Conservation (phyloP, 2,797 vertebrate genomes). For the Acipenser oxyrinchus region DNA sequence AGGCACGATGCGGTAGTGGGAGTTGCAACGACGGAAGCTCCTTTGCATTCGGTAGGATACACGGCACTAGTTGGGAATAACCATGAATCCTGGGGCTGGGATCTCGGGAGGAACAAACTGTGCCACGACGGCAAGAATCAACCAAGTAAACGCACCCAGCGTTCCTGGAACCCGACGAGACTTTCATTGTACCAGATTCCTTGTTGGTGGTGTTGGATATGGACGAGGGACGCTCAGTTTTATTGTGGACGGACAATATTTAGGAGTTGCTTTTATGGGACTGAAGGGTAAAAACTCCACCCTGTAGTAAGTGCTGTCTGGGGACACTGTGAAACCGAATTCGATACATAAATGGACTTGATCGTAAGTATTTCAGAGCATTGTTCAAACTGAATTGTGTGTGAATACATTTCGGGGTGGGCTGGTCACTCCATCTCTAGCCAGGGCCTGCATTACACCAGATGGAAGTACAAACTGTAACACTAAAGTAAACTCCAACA, state of each 20-base stretch:
- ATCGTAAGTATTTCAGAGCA: slow-evolving; percentile 79
- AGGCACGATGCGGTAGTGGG: slow-evolving; percentile 90
- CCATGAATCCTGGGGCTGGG: slow-evolving; percentile 96
- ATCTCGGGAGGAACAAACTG: slow-evolving; percentile 91
- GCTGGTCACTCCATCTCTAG: no score
- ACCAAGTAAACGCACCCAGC: slow-evolving; percentile 84
- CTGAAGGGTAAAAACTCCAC: slow-evolving; percentile 95
- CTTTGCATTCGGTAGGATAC: slow-evolving; percentile 91
- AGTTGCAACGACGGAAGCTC: slow-evolving; percentile 81
- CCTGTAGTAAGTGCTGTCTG: slow-evolving; percentile 96
- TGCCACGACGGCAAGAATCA: slow-evolving; percentile 94
- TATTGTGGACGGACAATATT: slow-evolving; percentile 93
- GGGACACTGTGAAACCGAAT: slow-evolving; percentile 97
- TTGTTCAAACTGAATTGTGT: neutral
- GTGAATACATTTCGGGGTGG: no score
- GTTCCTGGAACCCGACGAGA: slow-evolving; percentile 86
- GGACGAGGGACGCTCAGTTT: slow-evolving; percentile 94
- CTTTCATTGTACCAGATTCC: slow-evolving; percentile 92
- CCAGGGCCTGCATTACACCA: no score
- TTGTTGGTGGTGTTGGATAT: slow-evolving; percentile 95
- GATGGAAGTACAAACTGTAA: no score
- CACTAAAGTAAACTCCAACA: no score
- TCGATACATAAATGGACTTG: slow-evolving; percentile 96
- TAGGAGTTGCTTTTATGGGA: slow-evolving; percentile 90
- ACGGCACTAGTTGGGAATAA: slow-evolving; percentile 89